Base-by-base conservation (phyloP, 2,113 vertebrate species). In the Semicossyphus pulcher region DNA sequence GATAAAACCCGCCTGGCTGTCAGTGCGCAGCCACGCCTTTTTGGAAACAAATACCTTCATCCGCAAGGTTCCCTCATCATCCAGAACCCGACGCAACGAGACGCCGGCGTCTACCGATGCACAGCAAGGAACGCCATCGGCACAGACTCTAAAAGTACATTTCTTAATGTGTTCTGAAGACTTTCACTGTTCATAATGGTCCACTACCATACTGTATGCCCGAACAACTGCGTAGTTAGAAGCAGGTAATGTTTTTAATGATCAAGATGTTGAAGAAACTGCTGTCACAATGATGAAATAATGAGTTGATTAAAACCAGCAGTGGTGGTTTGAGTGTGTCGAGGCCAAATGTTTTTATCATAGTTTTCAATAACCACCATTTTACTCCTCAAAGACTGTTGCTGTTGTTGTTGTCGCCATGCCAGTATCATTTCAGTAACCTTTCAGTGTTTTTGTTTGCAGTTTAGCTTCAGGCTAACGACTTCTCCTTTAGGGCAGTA, bases 21-120 rank as follows among this genome's bases (percentile, higher is more conserved):
- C 3, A 92, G 90, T 47, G n/a, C 90, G 1, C 94, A 95, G 12
- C 95, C 95, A 0, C 95, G 95, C 0, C 85, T 96, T 2, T 95
- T 94, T 28, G 96, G 95, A 36, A 95, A 97, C 89, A 94, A 96
- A 78, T 95, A 95, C 76, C 92, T 98, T 3, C 95, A 97, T 47
- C 95, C 96, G 0, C 95, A 96, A 80, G 97, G 97, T 2, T 93
- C 95, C 0, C 88, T 98, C 26, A 92, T 96, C 66, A 93, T 99
- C 58, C 96, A 97, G 84, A 95, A 94, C 26, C 92, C 94, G 6
- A 88, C 92, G 0, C 91, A 85, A 37, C 90, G 83, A 25, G 97
- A 99, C 48, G 72, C 93, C 0, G 97, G 97, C 15, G 90, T 94
- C 52, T 99, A 99, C 86, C 95, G 92, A 70, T 99, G 97, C 89